Conservation (phyloP, 2,888 invertebrate genomes). For the Eilema griseolum region DNA sequence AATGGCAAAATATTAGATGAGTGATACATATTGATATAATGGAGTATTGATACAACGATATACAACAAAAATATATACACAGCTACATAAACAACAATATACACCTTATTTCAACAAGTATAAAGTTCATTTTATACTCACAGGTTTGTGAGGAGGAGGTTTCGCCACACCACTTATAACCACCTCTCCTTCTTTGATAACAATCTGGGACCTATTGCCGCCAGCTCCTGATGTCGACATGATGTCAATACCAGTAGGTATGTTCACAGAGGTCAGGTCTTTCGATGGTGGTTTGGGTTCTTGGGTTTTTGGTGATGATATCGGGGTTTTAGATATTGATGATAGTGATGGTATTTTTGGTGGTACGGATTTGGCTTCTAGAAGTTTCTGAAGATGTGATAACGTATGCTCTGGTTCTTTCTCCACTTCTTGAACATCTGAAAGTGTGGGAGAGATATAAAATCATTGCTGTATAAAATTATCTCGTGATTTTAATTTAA, state of each 20-base stretch:
- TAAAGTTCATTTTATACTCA: conserved; percentile 38
- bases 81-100: not conserved
- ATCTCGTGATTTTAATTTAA: too few species aligned
- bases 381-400: conserved; percentile 1
- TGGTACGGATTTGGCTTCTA: not conserved
- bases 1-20: too few species aligned
- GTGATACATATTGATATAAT: too few species aligned
- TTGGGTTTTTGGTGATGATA: not conserved
- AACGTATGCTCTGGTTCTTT: conserved; percentile 12
- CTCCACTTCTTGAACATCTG: conserved; percentile 34
- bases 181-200: conserved; percentile 53
- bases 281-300: not conserved
- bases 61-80: not conserved
- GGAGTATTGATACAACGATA: too few species aligned
- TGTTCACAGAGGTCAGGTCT: conserved; percentile 48
- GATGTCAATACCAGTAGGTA: conserved; percentile 54
- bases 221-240: conserved; percentile 47
- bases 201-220: conserved; percentile 52
- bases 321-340: not conserved
- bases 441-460: not conserved
- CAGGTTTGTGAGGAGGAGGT: conserved; percentile 51
- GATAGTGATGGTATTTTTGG: not conserved
- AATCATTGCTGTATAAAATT: too few species aligned
- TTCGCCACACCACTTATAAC: conserved; percentile 61
- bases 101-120: not conserved